A percentile compares a stretch with the other conserved stretches of the same genome.
Conservation (phyloP, 2,113 vertebrate species). For the Chionodraco myersi region DNA sequence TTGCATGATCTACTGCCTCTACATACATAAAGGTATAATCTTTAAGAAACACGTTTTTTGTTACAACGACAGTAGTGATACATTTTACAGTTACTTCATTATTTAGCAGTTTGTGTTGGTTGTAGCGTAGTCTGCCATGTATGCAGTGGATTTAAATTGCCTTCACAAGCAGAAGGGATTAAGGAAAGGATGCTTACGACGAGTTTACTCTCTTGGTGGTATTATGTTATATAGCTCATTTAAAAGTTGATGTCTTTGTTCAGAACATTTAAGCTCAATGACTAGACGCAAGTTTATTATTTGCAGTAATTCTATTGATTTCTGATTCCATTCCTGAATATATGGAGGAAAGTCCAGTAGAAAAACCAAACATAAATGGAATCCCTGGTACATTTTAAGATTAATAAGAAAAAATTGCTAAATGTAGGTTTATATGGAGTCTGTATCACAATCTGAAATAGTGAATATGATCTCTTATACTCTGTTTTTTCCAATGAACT, state of each 20-base stretch:
- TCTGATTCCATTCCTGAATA: neutral
- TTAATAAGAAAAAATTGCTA: too few relatives aligned
- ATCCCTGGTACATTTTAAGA: neutral
- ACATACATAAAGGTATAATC: neutral
- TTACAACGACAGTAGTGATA: neutral
- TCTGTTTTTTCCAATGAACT: neutral
- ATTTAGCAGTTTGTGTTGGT: too few relatives aligned
- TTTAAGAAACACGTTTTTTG: neutral
- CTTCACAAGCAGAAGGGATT: neutral
- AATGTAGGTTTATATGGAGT: neutral
- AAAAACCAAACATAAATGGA: neutral
- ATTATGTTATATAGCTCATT: neutral
- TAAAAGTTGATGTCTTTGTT: slow-evolving; percentile 3
- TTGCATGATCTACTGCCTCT: neutral
- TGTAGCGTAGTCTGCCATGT: neutral
- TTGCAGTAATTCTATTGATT: neutral
- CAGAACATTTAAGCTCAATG: neutral
- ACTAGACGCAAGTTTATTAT: neutral
- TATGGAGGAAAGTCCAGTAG: neutral
- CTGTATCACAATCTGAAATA: neutral
- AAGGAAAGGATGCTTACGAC: neutral
- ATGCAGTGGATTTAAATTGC: neutral
- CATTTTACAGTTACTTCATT: neutral
- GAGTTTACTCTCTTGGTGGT: neutral
- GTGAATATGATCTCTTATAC: neutral